These are phyloP conservation scores for Phaonia tiefii DNA, from an alignment of 2,888 invertebrate genomes.

Conservation along the genomic window DNA sequence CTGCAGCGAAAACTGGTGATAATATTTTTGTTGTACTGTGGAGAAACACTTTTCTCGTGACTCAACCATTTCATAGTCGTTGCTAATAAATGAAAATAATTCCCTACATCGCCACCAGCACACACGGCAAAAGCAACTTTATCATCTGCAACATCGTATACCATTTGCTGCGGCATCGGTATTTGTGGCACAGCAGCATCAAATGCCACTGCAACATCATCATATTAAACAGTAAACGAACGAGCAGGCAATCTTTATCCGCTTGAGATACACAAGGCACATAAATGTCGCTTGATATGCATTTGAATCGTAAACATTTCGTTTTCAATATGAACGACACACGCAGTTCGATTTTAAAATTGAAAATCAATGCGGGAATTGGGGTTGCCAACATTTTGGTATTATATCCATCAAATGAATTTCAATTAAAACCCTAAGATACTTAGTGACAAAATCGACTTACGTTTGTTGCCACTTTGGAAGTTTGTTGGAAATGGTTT, in stretches of 20 bases:
- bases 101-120: not conserved
- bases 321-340: constrained; percentile 11
- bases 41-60: constrained; percentile 62
- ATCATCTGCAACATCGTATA: not conserved
- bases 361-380: constrained; percentile 26
- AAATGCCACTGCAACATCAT: constrained; percentile 19
- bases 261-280: not conserved
- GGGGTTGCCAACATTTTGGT: not conserved
- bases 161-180: not conserved
- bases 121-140: constrained; percentile 7
- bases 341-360: constrained; percentile 18
- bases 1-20: constrained; percentile 5
- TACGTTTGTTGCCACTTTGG: no score
- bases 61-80: constrained; percentile 47
- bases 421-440: no score
- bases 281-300: constrained; percentile 40
- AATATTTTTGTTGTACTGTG: constrained; percentile 9
- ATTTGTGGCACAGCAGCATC: not conserved
- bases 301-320: constrained; percentile 42
- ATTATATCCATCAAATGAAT: no score
- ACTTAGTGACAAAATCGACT: no score
- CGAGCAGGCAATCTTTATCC: no score
- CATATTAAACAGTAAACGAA: not conserved
- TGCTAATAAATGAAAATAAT: constrained; percentile 4
- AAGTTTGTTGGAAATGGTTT: no score